A percentile compares a stretch with the other conserved stretches of the same genome.
Evolutionary conservation across 2,113 vertebrate genomes (phyloP).

Genomic region (Montifringilla adamsi): DNA sequence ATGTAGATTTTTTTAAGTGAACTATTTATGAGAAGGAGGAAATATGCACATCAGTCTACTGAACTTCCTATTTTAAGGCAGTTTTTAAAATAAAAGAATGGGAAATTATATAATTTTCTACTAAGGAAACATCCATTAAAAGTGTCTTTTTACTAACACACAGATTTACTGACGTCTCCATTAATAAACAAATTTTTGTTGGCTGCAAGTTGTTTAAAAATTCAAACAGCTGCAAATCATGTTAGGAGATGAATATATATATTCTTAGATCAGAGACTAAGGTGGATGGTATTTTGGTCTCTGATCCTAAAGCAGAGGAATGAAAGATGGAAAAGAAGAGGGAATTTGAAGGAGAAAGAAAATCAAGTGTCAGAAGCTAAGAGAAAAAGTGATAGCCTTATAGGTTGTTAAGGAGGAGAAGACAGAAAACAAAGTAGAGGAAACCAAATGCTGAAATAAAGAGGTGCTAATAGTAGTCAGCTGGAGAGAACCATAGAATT

Average conservation of each 20-base stretch:
- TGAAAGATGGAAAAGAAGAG: background rate
- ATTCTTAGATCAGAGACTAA: background rate
- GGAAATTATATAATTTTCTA: background rate
- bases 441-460: conserved; percentile 44
- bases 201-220: background rate
- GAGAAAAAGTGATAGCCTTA: background rate
- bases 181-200: background rate
- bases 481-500: background rate
- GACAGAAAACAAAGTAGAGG: background rate
- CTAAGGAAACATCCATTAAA: background rate
- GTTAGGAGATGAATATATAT: background rate
- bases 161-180: background rate
- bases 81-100: background rate
- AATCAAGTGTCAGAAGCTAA: background rate
- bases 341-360: background rate
- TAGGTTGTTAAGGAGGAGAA: background rate
- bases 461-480: conserved; percentile 55
- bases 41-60: background rate
- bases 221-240: background rate
- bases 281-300: background rate
- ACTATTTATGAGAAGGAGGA: conserved; percentile 12
- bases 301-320: background rate
- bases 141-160: background rate
- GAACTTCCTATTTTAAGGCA: background rate
- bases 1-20: background rate